Evolutionary conservation across 2,888 invertebrate species (phyloP), one percentile per base, ranked within the genome.

Genomic region (Hermodice carunculata): DNA sequence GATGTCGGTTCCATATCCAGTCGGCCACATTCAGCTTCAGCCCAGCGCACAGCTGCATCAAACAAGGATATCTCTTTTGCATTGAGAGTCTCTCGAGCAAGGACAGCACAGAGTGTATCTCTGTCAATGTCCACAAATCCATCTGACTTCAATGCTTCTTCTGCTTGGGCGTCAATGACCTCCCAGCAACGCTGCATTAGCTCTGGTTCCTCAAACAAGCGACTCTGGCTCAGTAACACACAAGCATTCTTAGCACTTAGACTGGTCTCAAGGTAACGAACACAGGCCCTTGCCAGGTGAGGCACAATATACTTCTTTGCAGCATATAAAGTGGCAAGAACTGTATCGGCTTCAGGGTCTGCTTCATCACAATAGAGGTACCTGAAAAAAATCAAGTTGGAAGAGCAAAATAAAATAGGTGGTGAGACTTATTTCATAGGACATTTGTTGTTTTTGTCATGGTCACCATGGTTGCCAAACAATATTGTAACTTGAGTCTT

Each of bases 311-410:
- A 98, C 86, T 98, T 98, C 87, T 98, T 97, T 64, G 97, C 96
- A 66, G 94, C 96, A 87, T 98, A 96, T 44, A 98, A 88, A 17
- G 96, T 96, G 70, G 96, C 94, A 79, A 98, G 87, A 61, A 98
- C 96, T 71, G 94, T 96, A 86, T 97, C 97, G 52, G 96, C 94
- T 88, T 96, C 96, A 79, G 97, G 87, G 83, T 94, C 93, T 75
- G 97, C 95, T 89, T 97, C 96, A 89, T 98, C 97, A 88, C 95
- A 95, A 88, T 98, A 98, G 83, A 98, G 91, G 88, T 96, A 98
- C 87, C 96, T 97, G 88, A 49, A 89, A 89, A 77, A n/a, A n/a
- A n/a, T n/a, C n/a, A n/a, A n/a, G n/a, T n/a, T n/a, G n/a, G n/a
- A n/a, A n/a, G n/a, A n/a, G n/a, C n/a, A n/a, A n/a, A n/a, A n/a